These are phyloP conservation scores for Lordiphosa mommai DNA, from an alignment of 1,140 invertebrate species.

Conservation along the genomic window DNA sequence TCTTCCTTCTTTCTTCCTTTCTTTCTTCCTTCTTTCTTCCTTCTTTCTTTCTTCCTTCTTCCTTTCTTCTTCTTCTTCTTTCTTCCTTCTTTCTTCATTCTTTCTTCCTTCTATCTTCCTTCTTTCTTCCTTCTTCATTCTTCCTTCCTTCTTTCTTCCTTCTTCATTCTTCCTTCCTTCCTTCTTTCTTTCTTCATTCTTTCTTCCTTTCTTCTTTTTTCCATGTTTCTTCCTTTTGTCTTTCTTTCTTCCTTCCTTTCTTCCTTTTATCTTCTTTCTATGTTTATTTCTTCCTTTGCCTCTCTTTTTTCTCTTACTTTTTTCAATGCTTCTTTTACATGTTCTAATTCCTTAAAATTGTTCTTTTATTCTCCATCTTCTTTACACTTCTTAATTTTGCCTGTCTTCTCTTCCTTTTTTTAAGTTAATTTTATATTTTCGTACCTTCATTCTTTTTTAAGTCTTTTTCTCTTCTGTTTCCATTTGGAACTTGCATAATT, in stretches of 20 bases:
- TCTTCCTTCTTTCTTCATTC: no score
- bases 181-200: conserved; percentile 22
- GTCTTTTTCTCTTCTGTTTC: no score
- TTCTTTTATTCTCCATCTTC: no score
- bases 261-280: not conserved
- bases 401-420: no score
- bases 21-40: conserved; percentile 7
- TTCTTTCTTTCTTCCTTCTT: not conserved
- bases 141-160: no score
- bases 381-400: no score
- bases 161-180: not conserved
- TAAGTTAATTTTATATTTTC: no score
- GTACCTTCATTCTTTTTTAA: no score
- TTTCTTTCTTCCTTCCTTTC: conserved; percentile 3
- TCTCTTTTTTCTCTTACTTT: not conserved
- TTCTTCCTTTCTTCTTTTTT: not conserved
- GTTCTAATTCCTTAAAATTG: no score
- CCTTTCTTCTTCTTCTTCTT: conserved; percentile 10
- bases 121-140: no score
- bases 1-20: conserved; percentile 20
- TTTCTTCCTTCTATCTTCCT: not conserved
- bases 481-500: no score
- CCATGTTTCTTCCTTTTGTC: conserved; percentile 2
- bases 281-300: no score
- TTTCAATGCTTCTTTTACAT: not conserved